Evolutionary conservation across 30 jellyfish, hydroid and myxozoan genomes (phyloP), one percentile per base, ranked within the genome.

Genomic region (Hydra vulgaris): DNA sequence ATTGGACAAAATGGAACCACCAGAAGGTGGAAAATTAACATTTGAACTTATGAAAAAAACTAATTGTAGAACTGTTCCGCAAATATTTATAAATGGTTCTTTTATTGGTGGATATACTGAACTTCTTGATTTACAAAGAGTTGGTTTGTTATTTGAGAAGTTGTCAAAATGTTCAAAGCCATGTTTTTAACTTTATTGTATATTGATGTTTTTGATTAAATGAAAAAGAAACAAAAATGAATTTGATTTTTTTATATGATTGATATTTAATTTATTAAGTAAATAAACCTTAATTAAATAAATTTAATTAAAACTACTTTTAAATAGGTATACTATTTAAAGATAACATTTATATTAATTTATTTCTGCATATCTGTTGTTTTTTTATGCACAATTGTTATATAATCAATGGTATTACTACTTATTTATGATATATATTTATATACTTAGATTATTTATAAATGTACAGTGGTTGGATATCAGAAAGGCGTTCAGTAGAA

Each of bases 381-480:
- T n/a, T n/a, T n/a, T n/a, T n/a, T n/a, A n/a, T n/a, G n/a, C n/a
- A n/a, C n/a, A n/a, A n/a, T n/a, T n/a, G n/a, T n/a, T n/a, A n/a
- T n/a, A n/a, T n/a, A n/a, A n/a, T n/a, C n/a, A n/a, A n/a, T n/a
- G n/a, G n/a, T n/a, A n/a, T n/a, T n/a, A n/a, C n/a, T n/a, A n/a
- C n/a, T n/a, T 3, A 40, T 40, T 40, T 40, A 3, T 40, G 5
- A 3, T 40, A 40, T 40, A 40, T 5, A 5, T 40, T 40, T 3
- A 40, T 40, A 40, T 40, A 40, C 61, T 40, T 3, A 40, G 61
- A 40, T 40, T 3, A 40, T 12, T 12, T 68, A 80, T 79, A 15
- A 61, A 92, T 92, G 98, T 92, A 88, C 68, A 71, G 86, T 72
- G 98, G 94, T 16, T 92, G 98, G 98, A 87, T 92, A 68, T 92